These are phyloP conservation scores for Rhinogobius similis DNA, from an alignment of 2,113 vertebrate genomes.

Conservation along the genomic window DNA sequence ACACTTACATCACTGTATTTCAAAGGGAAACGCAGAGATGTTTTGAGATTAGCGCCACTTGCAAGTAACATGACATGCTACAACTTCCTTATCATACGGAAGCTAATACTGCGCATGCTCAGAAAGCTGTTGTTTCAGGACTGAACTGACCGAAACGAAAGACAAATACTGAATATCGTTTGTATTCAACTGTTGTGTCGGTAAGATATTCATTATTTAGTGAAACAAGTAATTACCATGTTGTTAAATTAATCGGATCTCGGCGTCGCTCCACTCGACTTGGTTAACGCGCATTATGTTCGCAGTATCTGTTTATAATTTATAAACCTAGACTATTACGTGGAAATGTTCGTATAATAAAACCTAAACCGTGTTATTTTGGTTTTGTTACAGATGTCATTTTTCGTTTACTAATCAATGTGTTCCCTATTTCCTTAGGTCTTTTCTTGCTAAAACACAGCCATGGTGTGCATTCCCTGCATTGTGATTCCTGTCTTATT, in stretches of 20 bases:
- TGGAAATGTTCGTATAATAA: neutral
- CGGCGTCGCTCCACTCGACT: neutral
- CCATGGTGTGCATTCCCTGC: slow-evolving; percentile 97
- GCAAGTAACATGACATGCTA: too few species aligned
- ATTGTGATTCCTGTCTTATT: slow-evolving; percentile 94
- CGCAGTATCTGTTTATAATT: neutral
- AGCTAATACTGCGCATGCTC: slow-evolving; percentile 14
- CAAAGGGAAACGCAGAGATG: neutral
- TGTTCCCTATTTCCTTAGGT: neutral
- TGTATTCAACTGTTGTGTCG: neutral
- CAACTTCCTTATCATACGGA: slow-evolving; percentile 48
- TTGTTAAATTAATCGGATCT: neutral
- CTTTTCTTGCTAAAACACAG: slow-evolving; percentile 24
- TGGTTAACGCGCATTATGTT: neutral
- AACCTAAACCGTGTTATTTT: neutral
- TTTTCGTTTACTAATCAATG: neutral
- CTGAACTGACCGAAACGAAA: neutral
- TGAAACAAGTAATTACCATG: neutral
- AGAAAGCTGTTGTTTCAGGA: neutral
- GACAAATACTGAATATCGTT: too few species aligned
- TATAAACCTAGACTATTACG: neutral
- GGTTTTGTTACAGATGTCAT: neutral
- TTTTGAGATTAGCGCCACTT: slow-evolving; percentile 44
- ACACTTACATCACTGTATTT: slow-evolving; percentile 21
- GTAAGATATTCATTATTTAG: slow-evolving; percentile 22